Evolutionary conservation across 2,888 invertebrate species (phyloP).

Genomic region (Megaustenia siamemsis): DNA sequence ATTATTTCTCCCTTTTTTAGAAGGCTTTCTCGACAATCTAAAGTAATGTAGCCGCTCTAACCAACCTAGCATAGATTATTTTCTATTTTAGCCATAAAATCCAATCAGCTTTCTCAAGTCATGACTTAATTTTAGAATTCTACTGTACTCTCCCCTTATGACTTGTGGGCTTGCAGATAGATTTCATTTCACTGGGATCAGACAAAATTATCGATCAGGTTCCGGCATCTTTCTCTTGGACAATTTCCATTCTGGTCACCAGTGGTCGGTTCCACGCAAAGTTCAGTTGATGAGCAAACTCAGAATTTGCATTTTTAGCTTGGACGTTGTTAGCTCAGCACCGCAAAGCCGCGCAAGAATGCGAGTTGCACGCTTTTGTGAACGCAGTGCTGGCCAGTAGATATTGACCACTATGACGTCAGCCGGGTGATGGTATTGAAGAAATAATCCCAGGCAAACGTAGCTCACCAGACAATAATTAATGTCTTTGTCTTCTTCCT

Average conservation of each 20-base stretch:
- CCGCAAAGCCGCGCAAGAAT: background rate
- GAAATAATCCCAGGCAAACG: slow-evolving; percentile 33
- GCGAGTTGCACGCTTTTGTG: background rate
- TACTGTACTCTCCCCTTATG: too few species aligned
- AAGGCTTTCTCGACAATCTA: too few species aligned
- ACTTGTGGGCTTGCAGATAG: background rate
- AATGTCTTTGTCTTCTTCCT: slow-evolving; percentile 19
- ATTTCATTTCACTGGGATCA: background rate
- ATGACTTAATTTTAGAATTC: too few species aligned
- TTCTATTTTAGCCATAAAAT: too few species aligned
- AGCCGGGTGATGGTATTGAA: slow-evolving; percentile 15
- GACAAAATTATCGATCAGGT: slow-evolving; percentile 18
- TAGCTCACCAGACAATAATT: slow-evolving; percentile 33
- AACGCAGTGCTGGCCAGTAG: background rate
- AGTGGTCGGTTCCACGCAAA: background rate
- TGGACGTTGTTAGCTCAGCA: background rate
- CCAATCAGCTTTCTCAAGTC: too few species aligned
- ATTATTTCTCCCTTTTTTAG: too few species aligned
- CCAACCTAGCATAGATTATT: too few species aligned
- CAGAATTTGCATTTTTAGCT: background rate
- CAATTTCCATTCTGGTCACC: slow-evolving; percentile 21
- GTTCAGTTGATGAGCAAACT: background rate
- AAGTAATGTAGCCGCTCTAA: too few species aligned
- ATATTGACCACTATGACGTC: slow-evolving; percentile 44
- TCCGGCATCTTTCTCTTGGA: background rate